phyloP scores from a whole-genome alignment of 1,140 invertebrate species.

The Telenomus remus region DNA sequence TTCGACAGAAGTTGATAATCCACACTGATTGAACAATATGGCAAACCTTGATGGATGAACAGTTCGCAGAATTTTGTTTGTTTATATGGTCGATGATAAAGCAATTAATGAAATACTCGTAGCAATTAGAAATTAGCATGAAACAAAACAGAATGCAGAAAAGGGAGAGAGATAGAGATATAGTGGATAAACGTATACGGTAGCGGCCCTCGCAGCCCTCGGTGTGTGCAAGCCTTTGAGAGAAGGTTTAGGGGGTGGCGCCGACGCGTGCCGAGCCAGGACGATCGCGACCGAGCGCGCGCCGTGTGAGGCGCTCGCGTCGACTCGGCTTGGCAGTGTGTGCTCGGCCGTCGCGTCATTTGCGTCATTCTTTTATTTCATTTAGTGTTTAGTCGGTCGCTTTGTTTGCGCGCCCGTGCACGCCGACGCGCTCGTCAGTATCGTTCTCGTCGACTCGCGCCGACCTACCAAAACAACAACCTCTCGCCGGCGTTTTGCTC shows the following conservation, averaged over 20 bases:
- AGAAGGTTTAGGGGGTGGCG: slow-evolving; percentile 30
- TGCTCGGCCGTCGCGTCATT: slow-evolving; percentile 71
- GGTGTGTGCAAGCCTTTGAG: background rate
- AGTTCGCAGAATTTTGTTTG: too few relatives aligned
- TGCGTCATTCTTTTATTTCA: slow-evolving; percentile 72
- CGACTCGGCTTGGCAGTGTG: slow-evolving; percentile 62
- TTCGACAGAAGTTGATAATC: too few relatives aligned
- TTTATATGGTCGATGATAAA: too few relatives aligned
- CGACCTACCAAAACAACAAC: slow-evolving; percentile 4
- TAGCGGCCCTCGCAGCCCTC: background rate
- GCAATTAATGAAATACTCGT: too few relatives aligned
- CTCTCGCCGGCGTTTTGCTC: slow-evolving; percentile 31
- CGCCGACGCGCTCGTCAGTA: background rate
- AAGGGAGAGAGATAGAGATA: background rate
- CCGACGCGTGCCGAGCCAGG: slow-evolving; percentile 29
- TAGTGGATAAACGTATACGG: background rate
- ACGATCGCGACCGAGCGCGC: slow-evolving; percentile 35
- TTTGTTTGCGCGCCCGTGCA: slow-evolving; percentile 34
- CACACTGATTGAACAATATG: too few relatives aligned
- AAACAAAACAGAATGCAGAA: too few relatives aligned
- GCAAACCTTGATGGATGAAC: too few relatives aligned
- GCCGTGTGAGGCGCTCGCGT: slow-evolving; percentile 31
- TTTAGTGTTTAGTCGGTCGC: slow-evolving; percentile 68
- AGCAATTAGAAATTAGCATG: too few relatives aligned
- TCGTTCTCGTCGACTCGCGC: background rate